phyloP scores from a whole-genome alignment of 2,888 invertebrate species.

The Sipha maydis region DNA sequence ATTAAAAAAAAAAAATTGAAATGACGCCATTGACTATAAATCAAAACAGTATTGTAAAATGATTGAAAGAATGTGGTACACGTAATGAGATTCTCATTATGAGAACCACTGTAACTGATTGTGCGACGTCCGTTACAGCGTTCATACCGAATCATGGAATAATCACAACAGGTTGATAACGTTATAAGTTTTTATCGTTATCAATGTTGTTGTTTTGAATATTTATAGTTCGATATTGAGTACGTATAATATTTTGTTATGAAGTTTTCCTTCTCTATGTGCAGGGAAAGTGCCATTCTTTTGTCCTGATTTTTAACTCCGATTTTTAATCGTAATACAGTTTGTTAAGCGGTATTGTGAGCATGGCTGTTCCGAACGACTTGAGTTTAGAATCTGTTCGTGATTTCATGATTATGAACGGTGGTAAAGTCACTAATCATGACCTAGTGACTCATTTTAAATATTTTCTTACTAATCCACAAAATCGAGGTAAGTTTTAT shows the following conservation, averaged over 20 bases:
- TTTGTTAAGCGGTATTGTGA: neutral
- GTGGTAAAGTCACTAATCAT: conserved; percentile 88
- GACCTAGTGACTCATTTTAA: conserved; percentile 93
- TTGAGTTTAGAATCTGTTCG: conserved; percentile 82
- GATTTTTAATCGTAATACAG: neutral
- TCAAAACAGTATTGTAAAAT: neutral
- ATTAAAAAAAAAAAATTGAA: no score
- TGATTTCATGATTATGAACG: conserved; percentile 84
- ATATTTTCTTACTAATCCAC: conserved; percentile 84
- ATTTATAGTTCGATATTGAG: neutral
- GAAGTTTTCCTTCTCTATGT: neutral
- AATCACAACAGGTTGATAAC: conserved; percentile 26
- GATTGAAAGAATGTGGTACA: neutral
- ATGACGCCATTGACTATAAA: no score
- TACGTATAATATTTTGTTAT: neutral
- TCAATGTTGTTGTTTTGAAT: conserved; percentile 16
- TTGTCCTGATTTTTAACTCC: neutral
- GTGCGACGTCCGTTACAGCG: neutral
- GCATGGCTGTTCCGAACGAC: conserved; percentile 48
- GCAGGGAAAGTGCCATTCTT: neutral
- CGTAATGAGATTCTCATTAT: conserved; percentile 35
- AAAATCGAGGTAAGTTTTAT: conserved; percentile 76
- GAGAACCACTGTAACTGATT: conserved; percentile 5
- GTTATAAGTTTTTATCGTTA: conserved; percentile 7
- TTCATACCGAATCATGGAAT: neutral